Base-by-base conservation (phyloP, 2,113 vertebrate genomes). In the Salminus brasiliensis region DNA sequence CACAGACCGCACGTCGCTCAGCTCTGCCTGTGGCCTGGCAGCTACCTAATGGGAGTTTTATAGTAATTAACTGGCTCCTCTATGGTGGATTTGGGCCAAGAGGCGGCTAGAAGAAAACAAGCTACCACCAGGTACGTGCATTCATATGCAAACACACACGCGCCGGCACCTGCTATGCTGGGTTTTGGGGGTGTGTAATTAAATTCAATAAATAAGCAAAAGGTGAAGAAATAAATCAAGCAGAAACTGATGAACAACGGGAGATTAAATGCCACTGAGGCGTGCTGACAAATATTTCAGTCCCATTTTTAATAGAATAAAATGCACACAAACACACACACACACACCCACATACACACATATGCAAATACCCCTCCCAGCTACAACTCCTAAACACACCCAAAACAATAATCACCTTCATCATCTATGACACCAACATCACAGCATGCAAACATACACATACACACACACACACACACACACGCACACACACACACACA, bases 221-320 rank as follows among this genome's bases (percentile, higher is more conserved):
- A 93, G 92, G 91, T 93, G 92, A 93, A 91, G 91, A 91, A 93
- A 93, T 92, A 93, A 93, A 94, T 93, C 92, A 93, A 90, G 92
- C 85, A 87, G 89, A 93, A 92, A 93, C 90, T 92, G 92, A 94
- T 93, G 91, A 94, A 93, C 93, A 94, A 92, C 88, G 83, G 91
- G 92, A 93, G 93, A 94, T 91, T 92, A 92, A 94, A 93, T 90
- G 91, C 91, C 92, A 93, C 87, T 90, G 92, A 93, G 91, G 88
- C 89, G 76, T 92, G 91, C 92, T 91, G 91, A 92, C 91, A 93
- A 92, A 93, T 93, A 92, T 91, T 93, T 93, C 91, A 92, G 91
- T 89, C 88, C 85, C 74, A 88, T 86, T 91, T 92, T 90, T 88
- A 90, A 87, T 89, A 90, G 86, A 91, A 89, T 87, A 82, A 62